These are phyloP conservation scores for Hylia prasina DNA, from an alignment of 2,113 vertebrate genomes.

Conservation along the genomic window DNA sequence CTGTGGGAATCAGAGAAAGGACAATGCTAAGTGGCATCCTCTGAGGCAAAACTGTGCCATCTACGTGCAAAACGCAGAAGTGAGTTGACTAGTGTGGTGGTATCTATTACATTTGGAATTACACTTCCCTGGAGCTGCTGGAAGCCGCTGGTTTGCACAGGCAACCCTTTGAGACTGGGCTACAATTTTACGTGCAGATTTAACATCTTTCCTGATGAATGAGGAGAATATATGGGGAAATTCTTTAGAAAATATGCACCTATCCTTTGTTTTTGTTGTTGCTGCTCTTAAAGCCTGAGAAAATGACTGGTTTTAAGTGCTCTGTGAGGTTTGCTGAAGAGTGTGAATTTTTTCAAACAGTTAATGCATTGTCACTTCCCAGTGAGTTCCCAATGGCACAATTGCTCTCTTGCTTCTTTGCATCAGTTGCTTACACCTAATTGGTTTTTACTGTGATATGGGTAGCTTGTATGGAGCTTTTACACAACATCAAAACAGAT, in stretches of 20 bases:
- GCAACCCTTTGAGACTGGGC: neutral
- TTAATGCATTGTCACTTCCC: neutral
- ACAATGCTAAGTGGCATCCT: accelerated
- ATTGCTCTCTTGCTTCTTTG: neutral
- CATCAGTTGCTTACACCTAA: neutral
- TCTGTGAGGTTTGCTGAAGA: neutral
- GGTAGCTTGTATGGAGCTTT: neutral
- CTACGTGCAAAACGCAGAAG: neutral
- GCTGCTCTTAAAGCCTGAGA: neutral
- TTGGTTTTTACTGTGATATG: neutral
- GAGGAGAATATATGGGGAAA: neutral
- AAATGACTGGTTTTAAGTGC: neutral
- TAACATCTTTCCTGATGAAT: neutral
- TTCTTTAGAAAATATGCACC: neutral
- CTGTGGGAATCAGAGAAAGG: neutral
- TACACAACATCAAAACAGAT: neutral
- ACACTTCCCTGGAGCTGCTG: neutral
- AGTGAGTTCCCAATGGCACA: accelerated
- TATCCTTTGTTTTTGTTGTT: neutral
- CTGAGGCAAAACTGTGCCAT: neutral
- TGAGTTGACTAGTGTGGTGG: no score
- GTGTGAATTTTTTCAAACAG: neutral
- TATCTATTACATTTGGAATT: neutral
- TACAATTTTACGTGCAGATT: neutral
- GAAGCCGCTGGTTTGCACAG: neutral